Conservation (phyloP, 2,797 vertebrate species). For the Fratercula arctica region DNA sequence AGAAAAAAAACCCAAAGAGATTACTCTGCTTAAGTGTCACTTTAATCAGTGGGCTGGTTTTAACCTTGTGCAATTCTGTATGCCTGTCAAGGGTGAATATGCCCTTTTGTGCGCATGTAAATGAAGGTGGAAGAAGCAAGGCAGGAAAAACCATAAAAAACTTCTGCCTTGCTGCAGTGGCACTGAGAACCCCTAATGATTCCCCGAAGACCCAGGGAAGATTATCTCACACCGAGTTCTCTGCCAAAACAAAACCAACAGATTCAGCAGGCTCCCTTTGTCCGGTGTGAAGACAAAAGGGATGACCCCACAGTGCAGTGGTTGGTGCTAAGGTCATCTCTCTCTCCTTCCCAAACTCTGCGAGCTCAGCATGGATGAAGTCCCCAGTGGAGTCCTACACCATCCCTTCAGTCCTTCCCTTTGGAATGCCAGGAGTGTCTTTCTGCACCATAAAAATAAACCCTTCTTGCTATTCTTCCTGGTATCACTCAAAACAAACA, state of each 20-base stretch:
- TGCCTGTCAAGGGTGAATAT: not conserved
- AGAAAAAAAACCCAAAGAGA: not conserved
- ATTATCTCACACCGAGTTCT: not conserved
- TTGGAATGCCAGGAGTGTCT: slow-evolving; percentile 3
- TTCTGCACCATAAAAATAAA: slow-evolving; percentile 20
- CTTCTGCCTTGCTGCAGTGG: not conserved
- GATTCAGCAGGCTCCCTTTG: not conserved
- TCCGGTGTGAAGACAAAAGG: not conserved
- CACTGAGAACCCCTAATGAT: not conserved
- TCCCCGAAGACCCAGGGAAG: not conserved
- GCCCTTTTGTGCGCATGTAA: not conserved
- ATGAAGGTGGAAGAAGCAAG: not conserved
- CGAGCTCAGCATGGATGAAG: not conserved
- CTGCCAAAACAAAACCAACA: not conserved
- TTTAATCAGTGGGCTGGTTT: not conserved
- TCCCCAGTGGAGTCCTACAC: not conserved
- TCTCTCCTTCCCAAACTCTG: not conserved
- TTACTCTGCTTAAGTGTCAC: not conserved
- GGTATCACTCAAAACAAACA: slow-evolving; percentile 45
- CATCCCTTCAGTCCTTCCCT: not conserved
- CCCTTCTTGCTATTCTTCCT: slow-evolving; percentile 22
- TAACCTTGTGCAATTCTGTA: not conserved
- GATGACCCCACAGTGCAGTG: not conserved
- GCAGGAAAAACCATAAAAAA: not conserved
- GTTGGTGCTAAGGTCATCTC: not conserved